phyloP scores from a whole-genome alignment of 2,113 vertebrate genomes.

The Stomatorhinus ivindoensis region DNA sequence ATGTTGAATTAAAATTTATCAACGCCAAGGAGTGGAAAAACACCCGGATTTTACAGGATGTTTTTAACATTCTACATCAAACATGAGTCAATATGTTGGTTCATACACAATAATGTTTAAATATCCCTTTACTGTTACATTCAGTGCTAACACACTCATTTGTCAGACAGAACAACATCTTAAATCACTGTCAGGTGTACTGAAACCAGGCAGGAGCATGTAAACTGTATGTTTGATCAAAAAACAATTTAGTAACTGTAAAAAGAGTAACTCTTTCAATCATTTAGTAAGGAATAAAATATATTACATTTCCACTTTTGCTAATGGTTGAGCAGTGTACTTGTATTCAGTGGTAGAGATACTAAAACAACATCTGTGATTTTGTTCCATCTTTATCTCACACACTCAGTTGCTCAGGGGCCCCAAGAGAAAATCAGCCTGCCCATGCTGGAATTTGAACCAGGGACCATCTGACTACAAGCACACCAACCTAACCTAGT shows the following conservation, averaged over 20 bases:
- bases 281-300: neutral
- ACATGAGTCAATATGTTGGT: neutral
- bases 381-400: neutral
- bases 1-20: neutral
- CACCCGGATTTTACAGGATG: neutral
- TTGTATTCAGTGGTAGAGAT: neutral
- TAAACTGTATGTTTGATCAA: neutral
- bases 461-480: neutral
- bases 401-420: neutral
- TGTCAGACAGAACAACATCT: neutral
- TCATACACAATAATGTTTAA: neutral
- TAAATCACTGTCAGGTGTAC: neutral
- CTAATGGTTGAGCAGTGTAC: neutral
- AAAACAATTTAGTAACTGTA: neutral
- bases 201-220: neutral
- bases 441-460: neutral
- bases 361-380: neutral
- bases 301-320: neutral
- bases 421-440: neutral
- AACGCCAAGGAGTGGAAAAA: neutral
- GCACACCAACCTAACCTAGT: neutral
- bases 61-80: neutral
- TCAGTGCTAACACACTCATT: neutral
- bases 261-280: neutral
- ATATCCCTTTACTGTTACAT: neutral